Evolutionary conservation across 2,888 invertebrate genomes (phyloP), one percentile per base, ranked within the genome.

Genomic region (Eristalis arbustorum): DNA sequence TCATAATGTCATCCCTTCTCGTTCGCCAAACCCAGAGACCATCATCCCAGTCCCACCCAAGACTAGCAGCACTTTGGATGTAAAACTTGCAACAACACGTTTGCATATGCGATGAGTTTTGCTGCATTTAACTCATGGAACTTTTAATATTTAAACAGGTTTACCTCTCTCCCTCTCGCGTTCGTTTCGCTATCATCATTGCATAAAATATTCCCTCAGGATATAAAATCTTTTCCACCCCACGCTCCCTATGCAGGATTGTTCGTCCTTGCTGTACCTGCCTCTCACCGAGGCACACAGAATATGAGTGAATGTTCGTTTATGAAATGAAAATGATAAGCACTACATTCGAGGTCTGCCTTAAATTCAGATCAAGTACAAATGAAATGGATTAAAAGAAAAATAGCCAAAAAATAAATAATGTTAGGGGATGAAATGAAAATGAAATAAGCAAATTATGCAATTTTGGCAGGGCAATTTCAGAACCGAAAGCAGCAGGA

Each of bases 51-150:
- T 25, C 14, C 14, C 59, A 14, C 59, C 25, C 59, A 59, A 11
- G 23, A 37, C 28, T 59, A 28, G 18, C n/a, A 34, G 59, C 13
- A 61, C 67, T 67, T 63, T 49, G 49, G 18, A 64, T 69, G 75
- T 56, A 66, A 73, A 83, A 72, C 42, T 87, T 75, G 79, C 87
- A 83, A 83, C 83, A 79, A 79, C 75, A 71, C 68, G 78, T 87
- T 75, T 83, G 83, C 87, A 87, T 87, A 87, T 83, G 75, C 78
- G 74, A 87, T 87, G 87, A 87, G 83, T 83, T 83, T 79, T 87
- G 83, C 75, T 87, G 87, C 87, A 87, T 83, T 87, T 87, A 87
- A 87, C 87, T 83, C 83, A 87, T 83, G 75, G 75, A 87, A 87
- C 71, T 87, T 87, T 87, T 87, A 87, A 87, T 87, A 87, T 87